These are phyloP conservation scores for Percopsis transmontana DNA, from an alignment of 2,113 vertebrate species.

Conservation along the genomic window DNA sequence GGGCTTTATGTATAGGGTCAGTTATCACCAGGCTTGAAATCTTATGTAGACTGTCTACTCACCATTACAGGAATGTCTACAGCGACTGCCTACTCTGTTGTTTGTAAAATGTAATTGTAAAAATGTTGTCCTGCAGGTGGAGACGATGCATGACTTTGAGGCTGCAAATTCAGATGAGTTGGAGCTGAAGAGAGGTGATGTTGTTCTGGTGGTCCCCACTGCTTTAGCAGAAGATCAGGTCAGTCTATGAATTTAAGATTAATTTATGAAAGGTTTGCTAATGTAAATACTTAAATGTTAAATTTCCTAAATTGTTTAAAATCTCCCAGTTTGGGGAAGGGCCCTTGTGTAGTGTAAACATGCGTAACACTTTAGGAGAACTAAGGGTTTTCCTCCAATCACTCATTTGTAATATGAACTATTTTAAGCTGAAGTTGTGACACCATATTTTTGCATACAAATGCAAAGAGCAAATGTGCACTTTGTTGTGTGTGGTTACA, in stretches of 20 bases:
- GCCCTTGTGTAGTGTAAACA: background rate
- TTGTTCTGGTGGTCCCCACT: conserved; percentile 89
- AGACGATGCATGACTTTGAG: conserved; percentile 93
- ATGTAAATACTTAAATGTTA: background rate
- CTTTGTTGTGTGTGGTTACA: background rate
- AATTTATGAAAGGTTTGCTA: background rate
- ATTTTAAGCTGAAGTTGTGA: no score
- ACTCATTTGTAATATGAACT: no score
- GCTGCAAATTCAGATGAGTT: conserved; percentile 95
- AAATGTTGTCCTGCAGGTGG: conserved; percentile 78
- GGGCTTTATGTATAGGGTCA: conserved; percentile 89
- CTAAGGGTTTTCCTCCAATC: no score
- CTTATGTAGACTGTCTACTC: background rate
- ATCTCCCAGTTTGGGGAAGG: background rate
- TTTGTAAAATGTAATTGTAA: background rate
- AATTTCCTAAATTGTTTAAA: background rate
- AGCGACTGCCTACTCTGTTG: background rate
- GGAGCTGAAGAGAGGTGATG: conserved; percentile 86
- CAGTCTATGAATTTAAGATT: conserved; percentile 41
- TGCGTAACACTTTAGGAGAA: background rate
- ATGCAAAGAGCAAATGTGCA: background rate
- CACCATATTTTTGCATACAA: no score
- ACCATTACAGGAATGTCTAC: background rate
- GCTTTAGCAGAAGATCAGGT: conserved; percentile 91
- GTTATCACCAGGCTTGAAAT: background rate